Base-by-base conservation (phyloP, 1,140 invertebrate genomes). In the Thereuonema tuberculata region DNA sequence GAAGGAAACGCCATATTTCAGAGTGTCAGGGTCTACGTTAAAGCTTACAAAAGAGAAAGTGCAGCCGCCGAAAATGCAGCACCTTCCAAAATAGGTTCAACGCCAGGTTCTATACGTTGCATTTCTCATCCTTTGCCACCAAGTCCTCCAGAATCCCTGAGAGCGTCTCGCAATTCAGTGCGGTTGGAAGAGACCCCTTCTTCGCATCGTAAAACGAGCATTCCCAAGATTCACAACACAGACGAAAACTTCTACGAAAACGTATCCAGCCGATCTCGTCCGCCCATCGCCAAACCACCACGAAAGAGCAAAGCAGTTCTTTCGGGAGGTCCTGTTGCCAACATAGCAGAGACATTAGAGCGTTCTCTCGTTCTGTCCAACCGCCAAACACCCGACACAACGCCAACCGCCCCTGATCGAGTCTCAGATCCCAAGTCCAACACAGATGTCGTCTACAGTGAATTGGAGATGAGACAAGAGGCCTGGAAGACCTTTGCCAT, bases 1-100 rank as follows among this genome's bases (percentile, higher is more conserved):
- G 61, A 70, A 31, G 68, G 67, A 12, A 60, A 59, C 12, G 25
- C 31, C 2, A 68, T 71, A 26, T 66, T 67, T 57, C 58, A 67
- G 56, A 60, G 53, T 37, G 59, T 66, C 23, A 62, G 53, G 14
- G 26, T 27, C 14, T 29, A 55, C 28, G 25, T 55, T 26, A 55
- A 55, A 29, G 3, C 53, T 15, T 52, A 52, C 49, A 52, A 52
- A 24, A 52, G 21, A 52, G 9, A 52, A 24, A 21, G 23, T 21
- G n/a, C n/a, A n/a, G 12, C 37, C 37, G n/a, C 12, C n/a, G 37
- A 43, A n/a, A n/a, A n/a, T n/a, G n/a, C n/a, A n/a, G n/a, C n/a
- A n/a, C n/a, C n/a, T n/a, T n/a, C 37, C 37, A 12, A 43, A 43
- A 43, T n/a, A 43, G 37, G 12, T 12, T 12, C n/a, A 43, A 12